A percentile compares a stretch with the other conserved stretches of the same genome.
Evolutionary conservation across 2,888 invertebrate species (phyloP).

Genomic region (Sympetrum striolatum): DNA sequence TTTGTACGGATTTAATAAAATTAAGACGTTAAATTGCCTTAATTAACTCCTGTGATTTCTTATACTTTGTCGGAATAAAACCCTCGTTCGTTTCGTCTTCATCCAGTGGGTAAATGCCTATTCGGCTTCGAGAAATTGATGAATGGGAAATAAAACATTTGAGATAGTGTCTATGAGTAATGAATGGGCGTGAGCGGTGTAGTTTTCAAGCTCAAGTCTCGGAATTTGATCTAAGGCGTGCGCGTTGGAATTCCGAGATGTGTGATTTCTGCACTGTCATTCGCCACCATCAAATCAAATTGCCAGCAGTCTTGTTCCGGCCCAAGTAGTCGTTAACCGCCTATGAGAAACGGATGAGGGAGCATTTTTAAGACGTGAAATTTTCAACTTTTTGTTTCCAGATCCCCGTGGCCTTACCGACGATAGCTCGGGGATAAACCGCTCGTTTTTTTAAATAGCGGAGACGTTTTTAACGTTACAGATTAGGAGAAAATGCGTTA

Average conservation of each 20-base stretch:
- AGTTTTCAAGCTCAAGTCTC: neutral
- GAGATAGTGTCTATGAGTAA: neutral
- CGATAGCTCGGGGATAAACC: neutral
- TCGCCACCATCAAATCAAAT: constrained; percentile 36
- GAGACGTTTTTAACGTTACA: no score
- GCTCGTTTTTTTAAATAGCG: no score
- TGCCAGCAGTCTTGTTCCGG: constrained; percentile 12
- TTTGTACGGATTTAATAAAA: no score
- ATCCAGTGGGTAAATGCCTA: neutral
- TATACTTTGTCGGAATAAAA: no score
- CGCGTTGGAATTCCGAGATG: neutral
- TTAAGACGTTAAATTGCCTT: no score
- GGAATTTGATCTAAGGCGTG: neutral
- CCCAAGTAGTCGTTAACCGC: constrained; percentile 18
- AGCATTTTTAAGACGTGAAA: neutral
- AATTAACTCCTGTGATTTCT: no score
- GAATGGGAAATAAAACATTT: neutral
- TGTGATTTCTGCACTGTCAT: constrained; percentile 26
- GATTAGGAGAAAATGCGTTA: no score
- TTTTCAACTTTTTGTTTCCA: neutral
- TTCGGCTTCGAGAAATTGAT: neutral
- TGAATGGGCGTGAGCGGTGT: neutral
- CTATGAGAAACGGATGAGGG: neutral
- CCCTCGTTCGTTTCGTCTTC: neutral
- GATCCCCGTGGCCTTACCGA: neutral